Base-by-base conservation (phyloP, 2,113 vertebrate species). In the Eubucco bourcierii region DNA sequence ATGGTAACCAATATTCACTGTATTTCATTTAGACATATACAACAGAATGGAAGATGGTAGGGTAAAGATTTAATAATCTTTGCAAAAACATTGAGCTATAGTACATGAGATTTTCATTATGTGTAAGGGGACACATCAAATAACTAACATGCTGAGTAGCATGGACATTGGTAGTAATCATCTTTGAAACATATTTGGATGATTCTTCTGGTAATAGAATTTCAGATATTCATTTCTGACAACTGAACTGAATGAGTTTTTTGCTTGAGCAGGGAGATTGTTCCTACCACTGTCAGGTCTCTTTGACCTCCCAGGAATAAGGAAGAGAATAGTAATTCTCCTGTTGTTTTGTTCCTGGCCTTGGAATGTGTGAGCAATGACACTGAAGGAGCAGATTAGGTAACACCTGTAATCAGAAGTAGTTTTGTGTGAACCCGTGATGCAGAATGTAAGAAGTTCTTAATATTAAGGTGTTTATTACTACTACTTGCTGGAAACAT, bases 1-100 rank as follows among this genome's bases (percentile, higher is more conserved):
- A 95, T 97, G 92, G 96, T 75, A 95, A 97, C 95, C 46, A 89
- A 88, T 95, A 85, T 85, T 90, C 92, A 80, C 94, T 90, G 87
- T 95, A 82, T 92, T 95, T 96, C 96, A 87, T 94, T 94, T 95
- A 93, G 81, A 80, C 92, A 52, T 90, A 80, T 90, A 91, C 77
- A 95, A 87, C 53, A 80, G 92, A 84, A 74, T 81, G 58, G 86
- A 80, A 83, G 50, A 87, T 67, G 73, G 68, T 60, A 94, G 90
- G 65, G 80, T 92, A 77, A 95, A 78, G 71, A 70, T 93, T 85
- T 91, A 89, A 87, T 91, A 89, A 61, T 91, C 60, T 91, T 87
- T 93, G 56, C 33, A 85, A 87, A 96, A 94, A 93, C 86, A 74
- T 25, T 91, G 41, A 85, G 37, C 28, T 72, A 34, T 53, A 53